Evolutionary conservation across 2,888 invertebrate species (phyloP), one percentile per base, ranked within the genome.

Genomic region (Dryobota labecula): DNA sequence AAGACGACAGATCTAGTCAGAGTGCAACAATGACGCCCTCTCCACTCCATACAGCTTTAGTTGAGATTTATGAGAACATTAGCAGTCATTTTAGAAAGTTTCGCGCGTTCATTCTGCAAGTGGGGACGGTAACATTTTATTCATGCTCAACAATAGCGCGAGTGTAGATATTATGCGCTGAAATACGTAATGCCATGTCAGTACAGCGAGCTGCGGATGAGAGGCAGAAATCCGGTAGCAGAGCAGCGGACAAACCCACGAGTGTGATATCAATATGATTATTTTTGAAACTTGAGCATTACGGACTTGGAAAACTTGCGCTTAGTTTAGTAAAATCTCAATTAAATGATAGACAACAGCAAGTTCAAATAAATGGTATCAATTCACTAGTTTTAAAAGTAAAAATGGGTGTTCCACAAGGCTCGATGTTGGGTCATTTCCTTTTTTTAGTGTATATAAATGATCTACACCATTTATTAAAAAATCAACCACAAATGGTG

Each of bases 41-140:
- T 27, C 27, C 13, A n/a, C 38, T 61, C 53, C 60, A n/a, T 33
- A 49, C 5, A 57, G 43, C 38, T 62, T 45, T 49, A 33, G 53
- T 43, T 54, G 18, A 27, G 45, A 70, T 81, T 81, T 78, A 78
- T 70, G 70, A 45, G 56, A 65, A 47, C 64, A 75, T 80, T 75
- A 80, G 76, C 64, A 78, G 64, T 70, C n/a, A 80, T 65, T 75
- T 62, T 43, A 76, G 56, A 65, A 80, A 76, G 70, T 65, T 76
- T 54, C 24, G 30, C 49, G 30, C 62, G 20, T 70, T 66, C 27
- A 56, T 51, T 41, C 8, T 30, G 58, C 54, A 33, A 60, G 45
- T 66, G 58, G 54, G 57, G 38, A 70, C 47, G 49, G 41, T 62
- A 27, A 66, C 36, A 58, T 63, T 63, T 54, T 63, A 66, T 76